These are phyloP conservation scores for Noctilio leporinus DNA, from an alignment of 2,113 vertebrate species.

Conservation along the genomic window DNA sequence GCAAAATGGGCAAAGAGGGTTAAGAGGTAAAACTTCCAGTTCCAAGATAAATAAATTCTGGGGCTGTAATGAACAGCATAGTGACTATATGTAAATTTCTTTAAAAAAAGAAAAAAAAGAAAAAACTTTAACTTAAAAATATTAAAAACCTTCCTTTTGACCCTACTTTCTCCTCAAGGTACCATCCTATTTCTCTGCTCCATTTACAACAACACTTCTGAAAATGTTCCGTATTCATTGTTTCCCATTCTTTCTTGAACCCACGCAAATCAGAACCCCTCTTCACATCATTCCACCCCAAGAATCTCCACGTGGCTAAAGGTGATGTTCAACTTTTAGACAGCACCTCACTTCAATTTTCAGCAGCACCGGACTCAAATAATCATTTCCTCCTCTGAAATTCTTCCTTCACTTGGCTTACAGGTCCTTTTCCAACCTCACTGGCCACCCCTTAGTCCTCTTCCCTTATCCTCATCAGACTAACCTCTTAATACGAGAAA, in stretches of 20 bases:
- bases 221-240: background rate
- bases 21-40: background rate
- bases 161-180: background rate
- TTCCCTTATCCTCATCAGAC: background rate
- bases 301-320: background rate
- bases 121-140: background rate
- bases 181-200: background rate
- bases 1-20: background rate
- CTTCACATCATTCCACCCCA: background rate
- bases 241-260: background rate
- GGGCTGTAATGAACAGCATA: background rate
- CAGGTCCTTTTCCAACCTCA: background rate
- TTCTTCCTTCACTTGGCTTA: background rate
- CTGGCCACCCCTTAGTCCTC: background rate
- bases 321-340: background rate
- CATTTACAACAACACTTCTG: background rate
- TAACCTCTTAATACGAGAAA: background rate
- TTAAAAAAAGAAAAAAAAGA: background rate
- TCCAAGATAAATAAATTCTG: background rate
- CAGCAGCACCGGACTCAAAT: background rate
- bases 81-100: background rate
- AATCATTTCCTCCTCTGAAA: background rate
- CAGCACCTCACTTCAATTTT: background rate
- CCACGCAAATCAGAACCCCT: background rate
- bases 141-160: background rate